These are phyloP conservation scores for Peribatodes rhomboidaria DNA, from an alignment of 2,888 invertebrate species.

Conservation along the genomic window DNA sequence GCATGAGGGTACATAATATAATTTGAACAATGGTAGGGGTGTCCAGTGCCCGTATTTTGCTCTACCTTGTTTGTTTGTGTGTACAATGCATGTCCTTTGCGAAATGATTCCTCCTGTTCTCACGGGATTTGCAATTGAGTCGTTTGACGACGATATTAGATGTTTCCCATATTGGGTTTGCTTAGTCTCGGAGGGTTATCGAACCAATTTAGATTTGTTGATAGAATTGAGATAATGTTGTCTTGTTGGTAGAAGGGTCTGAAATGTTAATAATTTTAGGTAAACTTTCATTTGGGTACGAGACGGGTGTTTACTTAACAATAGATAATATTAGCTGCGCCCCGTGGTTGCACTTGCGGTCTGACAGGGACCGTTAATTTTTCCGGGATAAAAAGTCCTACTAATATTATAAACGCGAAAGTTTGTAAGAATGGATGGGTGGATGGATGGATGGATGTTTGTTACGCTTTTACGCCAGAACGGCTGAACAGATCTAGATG, in stretches of 20 bases:
- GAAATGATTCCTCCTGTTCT: conserved; percentile 51
- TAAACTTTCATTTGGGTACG: not conserved
- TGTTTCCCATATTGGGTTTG: conserved; percentile 41
- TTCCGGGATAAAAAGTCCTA: too few species aligned
- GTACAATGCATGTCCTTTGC: conserved; percentile 58
- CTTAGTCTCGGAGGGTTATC: conserved; percentile 41
- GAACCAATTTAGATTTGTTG: conserved; percentile 23
- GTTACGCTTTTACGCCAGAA: too few species aligned
- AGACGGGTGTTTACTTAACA: not conserved
- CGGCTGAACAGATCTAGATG: too few species aligned
- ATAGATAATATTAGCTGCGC: not conserved
- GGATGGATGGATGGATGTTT: too few species aligned
- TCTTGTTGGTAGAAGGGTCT: conserved; percentile 11
- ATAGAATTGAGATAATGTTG: conserved; percentile 12
- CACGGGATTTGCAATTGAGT: conserved; percentile 53
- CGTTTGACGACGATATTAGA: conserved; percentile 51
- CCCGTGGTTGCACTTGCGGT: too few species aligned
- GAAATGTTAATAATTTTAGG: conserved; percentile 12
- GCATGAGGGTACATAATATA: not conserved
- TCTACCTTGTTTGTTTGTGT: conserved; percentile 46
- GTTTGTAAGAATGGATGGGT: too few species aligned
- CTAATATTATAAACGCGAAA: too few species aligned
- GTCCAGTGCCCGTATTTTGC: conserved; percentile 36
- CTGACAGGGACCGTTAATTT: too few species aligned
- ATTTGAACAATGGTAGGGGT: conserved; percentile 37